These are phyloP conservation scores for Calidris pugnax DNA, from an alignment of 2,113 vertebrate species.

Conservation along the genomic window DNA sequence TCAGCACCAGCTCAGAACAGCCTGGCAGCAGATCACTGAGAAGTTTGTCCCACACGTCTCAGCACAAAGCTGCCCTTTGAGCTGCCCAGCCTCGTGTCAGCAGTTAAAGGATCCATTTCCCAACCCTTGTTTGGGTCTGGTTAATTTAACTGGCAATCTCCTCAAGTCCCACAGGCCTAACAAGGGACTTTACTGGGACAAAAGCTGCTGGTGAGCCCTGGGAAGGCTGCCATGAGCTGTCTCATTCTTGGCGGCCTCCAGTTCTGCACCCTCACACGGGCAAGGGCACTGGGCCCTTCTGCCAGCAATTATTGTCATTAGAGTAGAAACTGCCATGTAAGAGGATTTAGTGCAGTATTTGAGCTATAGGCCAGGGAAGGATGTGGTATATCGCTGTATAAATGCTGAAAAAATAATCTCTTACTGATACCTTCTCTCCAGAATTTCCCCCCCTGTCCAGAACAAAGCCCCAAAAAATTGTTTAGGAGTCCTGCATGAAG, in stretches of 20 bases:
- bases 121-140: background rate
- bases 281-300: background rate
- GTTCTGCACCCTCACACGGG: background rate
- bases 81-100: background rate
- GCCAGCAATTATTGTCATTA: background rate
- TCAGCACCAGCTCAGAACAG: background rate
- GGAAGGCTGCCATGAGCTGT: background rate
- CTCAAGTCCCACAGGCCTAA: background rate
- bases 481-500: background rate
- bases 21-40: background rate
- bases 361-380: background rate
- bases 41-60: background rate
- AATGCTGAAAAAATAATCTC: background rate
- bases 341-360: background rate
- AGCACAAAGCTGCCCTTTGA: background rate
- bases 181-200: background rate
- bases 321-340: background rate
- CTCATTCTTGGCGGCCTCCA: background rate
- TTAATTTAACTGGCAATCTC: conserved; percentile 27
- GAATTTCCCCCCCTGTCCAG: background rate
- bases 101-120: background rate
- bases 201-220: background rate
- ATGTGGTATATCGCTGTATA: background rate
- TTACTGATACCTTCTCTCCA: background rate
- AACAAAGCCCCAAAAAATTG: background rate